Percentiles rank a stretch among this genome's conserved stretches.
Conservation (phyloP, 1,140 invertebrate species). For the Cotesia chilonis region DNA sequence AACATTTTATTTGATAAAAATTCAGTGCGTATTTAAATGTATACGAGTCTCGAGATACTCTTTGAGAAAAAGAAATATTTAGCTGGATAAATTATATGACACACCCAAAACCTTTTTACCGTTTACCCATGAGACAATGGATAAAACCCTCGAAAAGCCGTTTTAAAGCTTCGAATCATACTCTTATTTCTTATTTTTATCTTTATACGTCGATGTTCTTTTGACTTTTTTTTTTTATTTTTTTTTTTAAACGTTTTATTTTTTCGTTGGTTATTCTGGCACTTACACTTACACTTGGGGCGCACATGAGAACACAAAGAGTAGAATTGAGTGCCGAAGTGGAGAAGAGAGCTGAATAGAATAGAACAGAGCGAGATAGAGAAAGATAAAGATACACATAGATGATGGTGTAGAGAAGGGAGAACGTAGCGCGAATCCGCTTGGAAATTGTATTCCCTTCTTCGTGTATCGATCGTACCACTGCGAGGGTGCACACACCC, state of each 20-base stretch:
- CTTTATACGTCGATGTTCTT: background rate
- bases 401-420: background rate
- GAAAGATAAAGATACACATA: constrained; percentile 12
- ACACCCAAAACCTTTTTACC: background rate
- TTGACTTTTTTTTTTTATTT: background rate
- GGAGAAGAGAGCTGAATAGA: too few species aligned
- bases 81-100: constrained; percentile 14
- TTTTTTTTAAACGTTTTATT: background rate
- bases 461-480: constrained; percentile 30
- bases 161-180: constrained; percentile 1
- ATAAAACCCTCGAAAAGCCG: constrained; percentile 13
- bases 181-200: background rate
- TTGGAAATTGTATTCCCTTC: constrained; percentile 32
- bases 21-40: too few species aligned
- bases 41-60: background rate
- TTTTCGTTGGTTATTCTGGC: too few species aligned
- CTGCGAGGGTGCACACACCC: background rate
- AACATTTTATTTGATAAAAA: too few species aligned
- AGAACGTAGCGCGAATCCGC: constrained; percentile 16
- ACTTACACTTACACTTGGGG: too few species aligned
- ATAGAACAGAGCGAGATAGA: too few species aligned
- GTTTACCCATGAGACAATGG: too few species aligned
- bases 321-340: too few species aligned
- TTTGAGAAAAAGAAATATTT: constrained; percentile 1
- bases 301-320: too few species aligned